phyloP scores from a whole-genome alignment of 1,140 invertebrate species.

The Drosophila athabasca region DNA sequence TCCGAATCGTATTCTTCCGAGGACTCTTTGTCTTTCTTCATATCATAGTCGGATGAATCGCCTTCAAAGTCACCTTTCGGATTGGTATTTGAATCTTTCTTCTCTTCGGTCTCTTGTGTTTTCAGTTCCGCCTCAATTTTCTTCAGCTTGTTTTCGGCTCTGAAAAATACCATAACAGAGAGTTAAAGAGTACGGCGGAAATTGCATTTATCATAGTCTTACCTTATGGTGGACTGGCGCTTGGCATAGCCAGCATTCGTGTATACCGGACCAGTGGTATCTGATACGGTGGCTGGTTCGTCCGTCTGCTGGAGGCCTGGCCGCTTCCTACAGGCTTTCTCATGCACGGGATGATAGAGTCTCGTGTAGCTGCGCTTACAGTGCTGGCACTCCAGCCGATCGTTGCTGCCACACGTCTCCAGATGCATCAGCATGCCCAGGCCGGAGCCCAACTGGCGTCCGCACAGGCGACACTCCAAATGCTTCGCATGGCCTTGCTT shows the following conservation, averaged over 20 bases:
- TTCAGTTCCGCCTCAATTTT: conserved; percentile 38
- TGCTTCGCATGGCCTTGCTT: conserved; percentile 11
- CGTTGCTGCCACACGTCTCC: conserved; percentile 54
- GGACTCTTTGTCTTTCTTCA: conserved; percentile 62
- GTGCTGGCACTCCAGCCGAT: conserved; percentile 48
- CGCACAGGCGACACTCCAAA: conserved; percentile 64
- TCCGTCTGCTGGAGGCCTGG: neutral
- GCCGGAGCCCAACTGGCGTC: conserved; percentile 38
- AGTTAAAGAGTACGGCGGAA: neutral
- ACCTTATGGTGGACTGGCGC: conserved; percentile 68
- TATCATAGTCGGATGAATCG: conserved; percentile 65
- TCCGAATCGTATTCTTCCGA: conserved; percentile 68
- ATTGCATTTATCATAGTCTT: conserved; percentile 10
- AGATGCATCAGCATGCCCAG: conserved; percentile 67
- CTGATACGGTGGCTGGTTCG: neutral
- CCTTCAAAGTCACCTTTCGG: conserved; percentile 44
- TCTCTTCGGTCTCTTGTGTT: neutral
- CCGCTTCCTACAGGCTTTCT: conserved; percentile 38
- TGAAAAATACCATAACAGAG: conserved; percentile 16
- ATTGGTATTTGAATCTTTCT: neutral
- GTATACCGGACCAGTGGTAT: conserved; percentile 13
- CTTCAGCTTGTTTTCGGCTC: conserved; percentile 72
- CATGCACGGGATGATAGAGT: conserved; percentile 28
- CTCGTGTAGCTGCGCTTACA: conserved; percentile 51
- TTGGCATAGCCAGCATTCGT: conserved; percentile 70